Evolutionary conservation across 1,140 invertebrate species (phyloP).

Genomic region (Drosophila navojoa): DNA sequence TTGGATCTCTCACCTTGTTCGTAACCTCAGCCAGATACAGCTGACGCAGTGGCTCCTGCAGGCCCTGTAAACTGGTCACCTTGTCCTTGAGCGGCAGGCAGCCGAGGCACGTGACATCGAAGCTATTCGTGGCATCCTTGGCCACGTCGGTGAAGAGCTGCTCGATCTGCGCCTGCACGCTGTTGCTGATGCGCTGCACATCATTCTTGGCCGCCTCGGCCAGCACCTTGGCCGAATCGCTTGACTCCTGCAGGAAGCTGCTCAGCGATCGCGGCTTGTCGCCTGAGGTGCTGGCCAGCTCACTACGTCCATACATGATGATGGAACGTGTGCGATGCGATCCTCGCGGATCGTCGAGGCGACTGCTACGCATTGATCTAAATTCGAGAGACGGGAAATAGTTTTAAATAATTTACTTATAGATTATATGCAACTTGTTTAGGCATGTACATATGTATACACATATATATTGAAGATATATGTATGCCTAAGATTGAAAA

Average conservation of each 20-base stretch:
- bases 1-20: conserved; percentile 53
- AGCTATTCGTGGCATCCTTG: conserved; percentile 87
- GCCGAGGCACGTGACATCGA: conserved; percentile 92
- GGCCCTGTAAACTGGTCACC: conserved; percentile 91
- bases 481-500: too few relatives aligned
- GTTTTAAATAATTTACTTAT: too few relatives aligned
- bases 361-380: conserved; percentile 79
- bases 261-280: conserved; percentile 70
- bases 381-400: not conserved
- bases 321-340: conserved; percentile 83
- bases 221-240: conserved; percentile 69
- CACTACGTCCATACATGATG: conserved; percentile 83
- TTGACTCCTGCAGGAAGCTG: conserved; percentile 73
- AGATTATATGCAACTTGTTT: too few relatives aligned
- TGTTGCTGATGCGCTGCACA: conserved; percentile 86
- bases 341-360: conserved; percentile 79
- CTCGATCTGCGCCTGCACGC: conserved; percentile 92
- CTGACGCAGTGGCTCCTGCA: conserved; percentile 91
- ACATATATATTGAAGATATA: too few relatives aligned
- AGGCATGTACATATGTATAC: too few relatives aligned
- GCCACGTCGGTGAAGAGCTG: conserved; percentile 93
- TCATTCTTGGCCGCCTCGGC: conserved; percentile 77
- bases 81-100: conserved; percentile 90
- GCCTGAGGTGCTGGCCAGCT: conserved; percentile 73
- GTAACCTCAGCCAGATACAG: conserved; percentile 87